Evolutionary conservation across 2,888 invertebrate species (phyloP).

Genomic region (Philereme transversata): DNA sequence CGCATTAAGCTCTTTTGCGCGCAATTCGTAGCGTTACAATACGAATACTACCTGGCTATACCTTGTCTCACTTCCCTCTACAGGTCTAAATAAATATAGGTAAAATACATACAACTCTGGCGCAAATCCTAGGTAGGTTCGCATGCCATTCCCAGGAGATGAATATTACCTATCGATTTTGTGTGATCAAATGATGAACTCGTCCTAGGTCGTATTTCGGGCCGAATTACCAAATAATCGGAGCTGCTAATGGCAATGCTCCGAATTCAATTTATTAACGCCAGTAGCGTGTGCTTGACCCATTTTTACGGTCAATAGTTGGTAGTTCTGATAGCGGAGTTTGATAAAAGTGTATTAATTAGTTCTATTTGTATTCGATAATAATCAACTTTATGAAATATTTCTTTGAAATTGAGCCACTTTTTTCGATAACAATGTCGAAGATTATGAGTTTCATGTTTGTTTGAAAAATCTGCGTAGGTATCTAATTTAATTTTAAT

Average conservation of each 20-base stretch:
- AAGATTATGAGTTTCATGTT: no score
- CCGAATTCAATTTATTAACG: constrained; percentile 49
- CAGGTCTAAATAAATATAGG: no score
- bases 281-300: constrained; percentile 34
- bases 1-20: no score
- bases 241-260: constrained; percentile 48
- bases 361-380: not conserved
- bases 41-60: no score
- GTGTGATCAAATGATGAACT: constrained; percentile 1
- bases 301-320: constrained; percentile 29
- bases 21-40: no score
- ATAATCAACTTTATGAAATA: not conserved
- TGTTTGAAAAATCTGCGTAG: no score
- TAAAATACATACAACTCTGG: no score
- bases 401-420: not conserved
- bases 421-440: not conserved
- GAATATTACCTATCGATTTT: no score
- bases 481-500: no score
- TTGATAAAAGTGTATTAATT: constrained; percentile 15
- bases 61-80: no score
- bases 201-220: constrained; percentile 12
- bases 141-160: no score
- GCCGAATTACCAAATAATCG: constrained; percentile 43
- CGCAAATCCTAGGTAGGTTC: no score
- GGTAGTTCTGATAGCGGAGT: constrained; percentile 20